Percentiles rank a stretch among this genome's conserved stretches.
phyloP scores from a whole-genome alignment of 2,888 invertebrate species.

The Spatulosminthurus flaviceps region DNA sequence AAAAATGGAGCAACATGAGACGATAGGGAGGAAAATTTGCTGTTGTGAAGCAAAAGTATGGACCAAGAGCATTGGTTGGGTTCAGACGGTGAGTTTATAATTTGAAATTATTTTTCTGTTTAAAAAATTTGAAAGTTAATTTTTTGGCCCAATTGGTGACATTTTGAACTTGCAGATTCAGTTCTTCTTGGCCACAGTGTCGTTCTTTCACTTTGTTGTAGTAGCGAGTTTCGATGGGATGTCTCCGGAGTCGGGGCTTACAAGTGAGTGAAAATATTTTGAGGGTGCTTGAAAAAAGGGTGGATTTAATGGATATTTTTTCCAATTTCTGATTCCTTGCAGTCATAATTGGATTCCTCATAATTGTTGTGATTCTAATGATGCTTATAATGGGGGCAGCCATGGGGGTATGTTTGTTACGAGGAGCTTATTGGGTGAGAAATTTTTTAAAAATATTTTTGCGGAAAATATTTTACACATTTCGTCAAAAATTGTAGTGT shows the following conservation, averaged over 20 bases:
- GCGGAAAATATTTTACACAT: too few species aligned
- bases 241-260: neutral
- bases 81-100: neutral
- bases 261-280: neutral
- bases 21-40: neutral
- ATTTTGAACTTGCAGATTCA: neutral
- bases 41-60: neutral
- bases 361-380: neutral
- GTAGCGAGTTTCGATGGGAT: neutral
- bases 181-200: neutral
- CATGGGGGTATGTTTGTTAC: neutral
- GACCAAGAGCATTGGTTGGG: neutral
- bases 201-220: neutral
- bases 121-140: neutral
- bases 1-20: neutral
- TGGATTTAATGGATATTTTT: too few species aligned
- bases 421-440: neutral
- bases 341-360: slow-evolving; percentile 7
- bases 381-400: slow-evolving; percentile 4
- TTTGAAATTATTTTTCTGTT: neutral
- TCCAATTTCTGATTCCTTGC: neutral
- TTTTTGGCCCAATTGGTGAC: neutral
- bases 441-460: too few species aligned
- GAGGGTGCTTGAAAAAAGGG: neutral
- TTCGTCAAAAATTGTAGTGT: too few species aligned